Percentiles rank a stretch among this genome's conserved stretches.
phyloP scores from a whole-genome alignment of 2,797 vertebrate species.

The Myiothlypis coronata region DNA sequence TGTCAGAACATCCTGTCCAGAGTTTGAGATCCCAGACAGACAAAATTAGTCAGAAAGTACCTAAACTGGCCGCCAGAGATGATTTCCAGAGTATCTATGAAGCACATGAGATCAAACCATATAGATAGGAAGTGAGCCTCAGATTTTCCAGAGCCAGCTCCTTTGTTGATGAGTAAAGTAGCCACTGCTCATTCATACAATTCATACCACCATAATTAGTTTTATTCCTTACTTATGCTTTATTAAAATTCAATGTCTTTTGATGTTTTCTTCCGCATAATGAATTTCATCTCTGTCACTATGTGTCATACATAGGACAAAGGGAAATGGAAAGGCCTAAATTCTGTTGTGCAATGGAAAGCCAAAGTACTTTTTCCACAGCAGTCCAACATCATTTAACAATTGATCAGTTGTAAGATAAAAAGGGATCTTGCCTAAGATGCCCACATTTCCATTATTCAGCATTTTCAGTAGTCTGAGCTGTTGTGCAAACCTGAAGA shows the following conservation, averaged over 20 bases:
- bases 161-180: background rate
- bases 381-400: background rate
- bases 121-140: fast-evolving
- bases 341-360: background rate
- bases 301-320: background rate
- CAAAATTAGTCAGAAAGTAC: background rate
- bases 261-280: background rate
- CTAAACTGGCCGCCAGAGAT: background rate
- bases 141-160: background rate
- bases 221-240: background rate
- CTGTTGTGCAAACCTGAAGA: background rate
- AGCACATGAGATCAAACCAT: background rate
- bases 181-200: background rate
- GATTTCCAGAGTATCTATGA: background rate
- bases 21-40: background rate
- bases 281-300: background rate
- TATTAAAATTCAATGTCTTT: background rate
- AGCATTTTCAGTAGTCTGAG: background rate
- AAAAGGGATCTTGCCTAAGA: background rate
- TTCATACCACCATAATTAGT: background rate
- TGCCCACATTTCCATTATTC: background rate
- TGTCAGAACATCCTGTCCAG: background rate
- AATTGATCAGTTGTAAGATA: background rate
- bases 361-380: background rate
- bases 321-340: background rate